phyloP scores from a whole-genome alignment of 2,797 vertebrate species.

The Myripristis jacobus region DNA sequence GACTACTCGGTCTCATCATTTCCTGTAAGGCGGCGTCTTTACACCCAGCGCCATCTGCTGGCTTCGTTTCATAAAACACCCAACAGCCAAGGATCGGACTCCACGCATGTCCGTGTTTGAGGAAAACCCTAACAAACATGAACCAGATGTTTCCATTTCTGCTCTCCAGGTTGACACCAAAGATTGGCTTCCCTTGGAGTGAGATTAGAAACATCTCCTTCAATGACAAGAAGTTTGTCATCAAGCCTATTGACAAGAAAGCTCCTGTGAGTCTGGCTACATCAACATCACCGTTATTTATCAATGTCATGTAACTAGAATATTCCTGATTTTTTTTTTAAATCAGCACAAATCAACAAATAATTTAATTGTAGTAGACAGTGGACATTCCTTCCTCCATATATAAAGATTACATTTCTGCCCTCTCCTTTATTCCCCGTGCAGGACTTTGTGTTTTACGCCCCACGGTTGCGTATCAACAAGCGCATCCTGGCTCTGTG shows the following conservation, averaged over 20 bases:
- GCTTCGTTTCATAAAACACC: neutral
- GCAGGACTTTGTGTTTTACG: constrained; percentile 98
- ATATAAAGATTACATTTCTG: neutral
- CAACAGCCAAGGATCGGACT: neutral
- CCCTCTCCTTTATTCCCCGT: neutral
- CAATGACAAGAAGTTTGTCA: constrained; percentile 98
- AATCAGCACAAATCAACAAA: neutral
- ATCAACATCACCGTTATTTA: neutral
- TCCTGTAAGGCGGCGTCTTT: neutral
- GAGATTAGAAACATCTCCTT: constrained; percentile 99
- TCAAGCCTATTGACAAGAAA: constrained; percentile 99
- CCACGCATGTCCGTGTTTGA: neutral
- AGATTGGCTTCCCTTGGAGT: constrained; percentile 99
- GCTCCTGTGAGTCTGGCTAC: constrained; percentile 89
- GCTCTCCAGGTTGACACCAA: constrained; percentile 91
- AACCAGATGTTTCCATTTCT: neutral
- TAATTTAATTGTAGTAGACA: neutral
- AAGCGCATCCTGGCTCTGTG: constrained; percentile 96
- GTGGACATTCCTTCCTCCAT: neutral
- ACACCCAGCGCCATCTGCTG: constrained; percentile 45
- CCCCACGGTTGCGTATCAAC: constrained; percentile 97
- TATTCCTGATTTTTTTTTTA: neutral
- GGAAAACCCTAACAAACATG: neutral
- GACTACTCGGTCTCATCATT: neutral
- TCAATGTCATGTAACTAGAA: neutral